Evolutionary conservation across 2,888 invertebrate species (phyloP).

Genomic region (Mongoloraphidia duomilia): DNA sequence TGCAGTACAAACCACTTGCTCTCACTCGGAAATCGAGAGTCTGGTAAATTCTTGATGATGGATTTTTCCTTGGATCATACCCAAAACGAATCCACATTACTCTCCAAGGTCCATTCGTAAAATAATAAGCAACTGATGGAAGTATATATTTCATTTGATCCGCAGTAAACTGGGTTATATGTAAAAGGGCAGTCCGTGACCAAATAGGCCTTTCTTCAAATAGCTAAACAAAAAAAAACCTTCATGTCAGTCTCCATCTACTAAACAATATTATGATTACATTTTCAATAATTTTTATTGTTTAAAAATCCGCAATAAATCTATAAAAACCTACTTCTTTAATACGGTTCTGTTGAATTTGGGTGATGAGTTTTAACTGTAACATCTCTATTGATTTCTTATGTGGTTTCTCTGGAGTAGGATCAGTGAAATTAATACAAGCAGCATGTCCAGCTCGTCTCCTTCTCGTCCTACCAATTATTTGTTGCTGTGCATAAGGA

Average conservation of each 20-base stretch:
- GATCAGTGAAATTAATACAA: slow-evolving; percentile 46
- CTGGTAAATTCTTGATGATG: slow-evolving; percentile 69
- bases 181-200: slow-evolving; percentile 64
- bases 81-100: slow-evolving; percentile 80
- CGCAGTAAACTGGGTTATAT: slow-evolving; percentile 42
- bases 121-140: slow-evolving; percentile 75
- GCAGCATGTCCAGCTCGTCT: slow-evolving; percentile 41
- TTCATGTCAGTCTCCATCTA: neutral
- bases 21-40: slow-evolving; percentile 69
- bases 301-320: neutral
- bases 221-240: slow-evolving; percentile 34
- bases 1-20: slow-evolving; percentile 32
- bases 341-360: slow-evolving; percentile 15
- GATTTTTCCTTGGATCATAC: slow-evolving; percentile 79
- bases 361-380: slow-evolving; percentile 27
- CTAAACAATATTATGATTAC: neutral
- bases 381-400: slow-evolving; percentile 40
- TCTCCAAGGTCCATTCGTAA: slow-evolving; percentile 84
- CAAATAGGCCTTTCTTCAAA: slow-evolving; percentile 84
- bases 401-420: slow-evolving; percentile 46
- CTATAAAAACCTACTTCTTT: slow-evolving; percentile 15
- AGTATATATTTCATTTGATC: slow-evolving; percentile 60
- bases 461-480: slow-evolving; percentile 37
- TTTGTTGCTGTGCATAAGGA: slow-evolving; percentile 24
- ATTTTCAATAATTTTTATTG: neutral